Conservation (phyloP, 1,140 invertebrate species). For the Caligus rogercresseyi region DNA sequence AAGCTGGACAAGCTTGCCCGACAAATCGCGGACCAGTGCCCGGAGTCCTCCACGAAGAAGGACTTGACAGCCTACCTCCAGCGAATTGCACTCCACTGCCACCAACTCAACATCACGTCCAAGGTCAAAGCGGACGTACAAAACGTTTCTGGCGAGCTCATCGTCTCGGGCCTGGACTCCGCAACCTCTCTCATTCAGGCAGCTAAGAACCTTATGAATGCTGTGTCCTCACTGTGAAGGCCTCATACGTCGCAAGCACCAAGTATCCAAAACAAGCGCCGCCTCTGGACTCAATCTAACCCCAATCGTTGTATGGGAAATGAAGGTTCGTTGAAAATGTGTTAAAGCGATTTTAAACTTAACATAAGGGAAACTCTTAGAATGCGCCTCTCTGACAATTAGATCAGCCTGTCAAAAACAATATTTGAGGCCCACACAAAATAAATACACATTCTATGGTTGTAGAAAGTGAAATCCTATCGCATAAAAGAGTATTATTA, state of each 20-base stretch:
- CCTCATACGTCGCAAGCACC: constrained; percentile 94
- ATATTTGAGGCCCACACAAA: too few relatives aligned
- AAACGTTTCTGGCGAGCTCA: constrained; percentile 91
- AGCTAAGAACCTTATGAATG: constrained; percentile 98
- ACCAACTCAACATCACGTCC: constrained; percentile 97
- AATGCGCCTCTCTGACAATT: too few relatives aligned
- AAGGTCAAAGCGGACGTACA: constrained; percentile 77
- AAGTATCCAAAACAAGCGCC: constrained; percentile 49
- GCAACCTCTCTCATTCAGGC: constrained; percentile 96
- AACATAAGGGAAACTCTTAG: too few relatives aligned
- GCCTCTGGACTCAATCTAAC: neutral
- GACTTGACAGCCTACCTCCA: constrained; percentile 90
- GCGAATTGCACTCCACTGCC: constrained; percentile 88
- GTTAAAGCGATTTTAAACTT: neutral
- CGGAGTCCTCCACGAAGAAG: constrained; percentile 92
- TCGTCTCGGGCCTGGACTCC: constrained; percentile 90
- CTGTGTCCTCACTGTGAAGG: constrained; percentile 89
- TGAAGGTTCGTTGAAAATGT: constrained; percentile 50
- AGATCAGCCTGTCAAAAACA: too few relatives aligned
- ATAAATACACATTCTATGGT: too few relatives aligned
- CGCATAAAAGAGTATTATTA: too few relatives aligned
- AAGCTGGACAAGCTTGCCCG: constrained; percentile 90
- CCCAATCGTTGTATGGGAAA: constrained; percentile 95
- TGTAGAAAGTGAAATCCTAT: too few relatives aligned
- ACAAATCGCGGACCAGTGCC: constrained; percentile 93